These are phyloP conservation scores for Allygus modestus DNA, from an alignment of 2,888 invertebrate species.

Conservation along the genomic window DNA sequence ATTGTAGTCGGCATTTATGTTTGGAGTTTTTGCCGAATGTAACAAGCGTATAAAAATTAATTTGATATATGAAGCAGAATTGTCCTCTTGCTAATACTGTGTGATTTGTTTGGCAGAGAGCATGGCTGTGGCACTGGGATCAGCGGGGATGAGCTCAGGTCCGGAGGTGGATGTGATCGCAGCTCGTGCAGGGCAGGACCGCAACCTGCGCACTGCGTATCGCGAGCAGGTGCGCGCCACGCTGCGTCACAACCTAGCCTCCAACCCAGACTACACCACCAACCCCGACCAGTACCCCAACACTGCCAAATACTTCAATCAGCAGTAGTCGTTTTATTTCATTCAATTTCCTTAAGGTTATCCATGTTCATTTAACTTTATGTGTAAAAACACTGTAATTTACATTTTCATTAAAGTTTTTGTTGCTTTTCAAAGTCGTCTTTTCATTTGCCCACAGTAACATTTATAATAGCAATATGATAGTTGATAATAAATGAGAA, in stretches of 20 bases:
- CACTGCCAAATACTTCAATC: conserved; percentile 74
- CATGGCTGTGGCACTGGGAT: conserved; percentile 75
- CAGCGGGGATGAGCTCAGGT: conserved; percentile 75
- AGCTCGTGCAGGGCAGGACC: conserved; percentile 76
- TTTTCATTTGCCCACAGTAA: too few relatives aligned
- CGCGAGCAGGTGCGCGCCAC: conserved; percentile 76
- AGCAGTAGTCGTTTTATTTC: conserved; percentile 44
- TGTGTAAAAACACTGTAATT: conserved; percentile 46
- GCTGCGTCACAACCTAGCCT: conserved; percentile 75
- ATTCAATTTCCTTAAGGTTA: conserved; percentile 59
- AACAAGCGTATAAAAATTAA: too few relatives aligned
- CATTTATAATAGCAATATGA: too few relatives aligned
- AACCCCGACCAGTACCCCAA: conserved; percentile 74
- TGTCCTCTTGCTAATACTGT: neutral
- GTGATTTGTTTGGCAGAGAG: conserved; percentile 71
- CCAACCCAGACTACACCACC: conserved; percentile 75
- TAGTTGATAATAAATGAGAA: too few relatives aligned
- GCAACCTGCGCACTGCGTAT: conserved; percentile 77
- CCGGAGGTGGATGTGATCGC: conserved; percentile 75
- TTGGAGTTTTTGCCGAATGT: too few relatives aligned
- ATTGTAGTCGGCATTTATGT: too few relatives aligned
- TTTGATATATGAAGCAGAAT: too few relatives aligned
- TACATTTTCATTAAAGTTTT: conserved; percentile 34
- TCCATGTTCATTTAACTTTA: conserved; percentile 17
- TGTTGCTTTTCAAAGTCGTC: neutral